phyloP scores from a whole-genome alignment of 2,113 vertebrate genomes.

The Tachycineta bicolor region DNA sequence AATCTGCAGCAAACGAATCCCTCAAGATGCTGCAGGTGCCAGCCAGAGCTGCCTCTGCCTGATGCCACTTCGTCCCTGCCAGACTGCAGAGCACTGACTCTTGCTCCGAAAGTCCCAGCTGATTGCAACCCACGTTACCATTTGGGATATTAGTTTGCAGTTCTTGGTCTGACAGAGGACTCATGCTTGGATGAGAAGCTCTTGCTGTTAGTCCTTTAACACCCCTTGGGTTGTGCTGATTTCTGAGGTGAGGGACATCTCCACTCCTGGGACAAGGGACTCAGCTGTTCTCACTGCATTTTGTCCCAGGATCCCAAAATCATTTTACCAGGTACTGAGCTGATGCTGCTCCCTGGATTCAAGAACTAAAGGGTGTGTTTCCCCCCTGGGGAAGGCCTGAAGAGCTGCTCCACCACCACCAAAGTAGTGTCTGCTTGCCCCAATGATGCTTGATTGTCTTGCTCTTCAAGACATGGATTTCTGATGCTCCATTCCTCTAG shows the following conservation, averaged over 20 bases:
- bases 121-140: fast-evolving
- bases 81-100: neutral
- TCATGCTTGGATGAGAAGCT: neutral
- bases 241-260: neutral
- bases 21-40: neutral
- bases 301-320: neutral
- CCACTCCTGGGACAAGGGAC: neutral
- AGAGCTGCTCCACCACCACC: neutral
- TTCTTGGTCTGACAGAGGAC: neutral
- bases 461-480: neutral
- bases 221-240: neutral
- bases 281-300: neutral
- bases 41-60: neutral
- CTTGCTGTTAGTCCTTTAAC: neutral
- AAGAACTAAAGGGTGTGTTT: neutral
- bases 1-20: neutral
- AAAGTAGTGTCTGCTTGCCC: neutral
- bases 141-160: neutral
- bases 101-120: neutral
- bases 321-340: neutral
- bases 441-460: neutral
- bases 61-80: neutral
- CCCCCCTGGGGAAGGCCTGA: neutral
- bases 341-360: neutral
- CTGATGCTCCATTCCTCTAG: neutral